phyloP scores from a whole-genome alignment of 1,140 invertebrate species.

The Cotesia glomerata region DNA sequence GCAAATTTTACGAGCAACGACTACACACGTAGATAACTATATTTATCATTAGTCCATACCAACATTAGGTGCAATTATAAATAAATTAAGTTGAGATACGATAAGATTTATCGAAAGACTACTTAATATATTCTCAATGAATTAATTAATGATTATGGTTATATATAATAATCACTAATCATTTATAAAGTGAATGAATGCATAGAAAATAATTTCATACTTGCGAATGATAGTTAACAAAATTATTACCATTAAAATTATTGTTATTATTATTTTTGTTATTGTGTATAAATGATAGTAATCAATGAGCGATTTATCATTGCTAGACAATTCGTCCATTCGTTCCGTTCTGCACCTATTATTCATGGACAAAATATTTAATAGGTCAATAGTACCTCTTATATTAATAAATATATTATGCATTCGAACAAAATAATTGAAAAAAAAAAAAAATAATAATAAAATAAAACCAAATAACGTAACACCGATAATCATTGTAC shows the following conservation, averaged over 20 bases:
- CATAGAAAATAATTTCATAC: conserved; percentile 30
- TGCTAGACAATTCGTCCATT: conserved; percentile 20
- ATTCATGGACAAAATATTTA: not conserved
- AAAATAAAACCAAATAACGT: not conserved
- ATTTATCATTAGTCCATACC: not conserved
- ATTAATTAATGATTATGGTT: not conserved
- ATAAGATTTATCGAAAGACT: no score
- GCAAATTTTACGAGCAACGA: conserved; percentile 18
- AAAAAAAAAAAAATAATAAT: not conserved
- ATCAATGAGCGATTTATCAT: conserved; percentile 3
- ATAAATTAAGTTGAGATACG: not conserved
- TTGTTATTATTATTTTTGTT: not conserved
- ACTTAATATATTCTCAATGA: no score
- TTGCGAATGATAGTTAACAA: conserved; percentile 25
- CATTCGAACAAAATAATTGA: conserved; percentile 8
- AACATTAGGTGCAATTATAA: not conserved
- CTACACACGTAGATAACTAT: not conserved
- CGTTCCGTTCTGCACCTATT: conserved; percentile 25
- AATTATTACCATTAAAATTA: conserved; percentile 15
- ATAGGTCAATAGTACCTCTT: conserved; percentile 10
- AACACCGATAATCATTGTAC: conserved; percentile 24
- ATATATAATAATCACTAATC: not conserved
- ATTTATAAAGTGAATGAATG: not conserved
- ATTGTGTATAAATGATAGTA: not conserved
- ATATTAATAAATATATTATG: conserved; percentile 2